Evolutionary conservation across 2,888 invertebrate species (phyloP), one percentile per base, ranked within the genome.

Genomic region (Scaeva pyrastri): DNA sequence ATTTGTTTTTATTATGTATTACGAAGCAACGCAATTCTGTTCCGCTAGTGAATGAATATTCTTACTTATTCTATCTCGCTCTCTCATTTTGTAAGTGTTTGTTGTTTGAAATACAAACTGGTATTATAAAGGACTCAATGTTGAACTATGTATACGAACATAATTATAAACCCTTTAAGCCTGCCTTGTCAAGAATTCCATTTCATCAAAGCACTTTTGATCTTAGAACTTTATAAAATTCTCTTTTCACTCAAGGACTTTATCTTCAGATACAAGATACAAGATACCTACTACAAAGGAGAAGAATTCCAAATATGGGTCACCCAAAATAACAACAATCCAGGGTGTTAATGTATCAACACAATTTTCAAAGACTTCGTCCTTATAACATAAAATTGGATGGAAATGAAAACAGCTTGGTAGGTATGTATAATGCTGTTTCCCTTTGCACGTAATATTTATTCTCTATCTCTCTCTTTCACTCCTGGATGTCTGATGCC

Each of bases 321-420:
- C 66, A 68, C 2, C 36, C 19, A 39, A 10, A 60, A 41, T 52
- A 36, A 21, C 50, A 39, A 26, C 26, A 66, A 66, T 16, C 31
- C 52, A 52, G 39, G 52, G 68, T 68, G 50, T 68, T 68, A 68
- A 68, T 68, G 36, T 68, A 39, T 52, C 68, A 68, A 68, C 68
- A 68, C 50, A 68, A 68, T 52, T 52, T 68, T 50, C 50, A 26
- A 39, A 45, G 43, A 16, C 26, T 45, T 55, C 14, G n/a, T 43
- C 43, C 64, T 64, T 16, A n/a, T n/a, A 2, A 8, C 2, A 8
- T 48, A n/a, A 52, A 52, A 26, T 11, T 41, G 8, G 21, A 39
- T 68, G 68, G 19, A 68, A 52, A 39, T 68, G 68, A 31, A 68
- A 52, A 39, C 39, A 39, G 39, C 50, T 68, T 50, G 68, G 14